Evolutionary conservation across 2,797 vertebrate species (phyloP).

Genomic region (Amphiprion clarkii): DNA sequence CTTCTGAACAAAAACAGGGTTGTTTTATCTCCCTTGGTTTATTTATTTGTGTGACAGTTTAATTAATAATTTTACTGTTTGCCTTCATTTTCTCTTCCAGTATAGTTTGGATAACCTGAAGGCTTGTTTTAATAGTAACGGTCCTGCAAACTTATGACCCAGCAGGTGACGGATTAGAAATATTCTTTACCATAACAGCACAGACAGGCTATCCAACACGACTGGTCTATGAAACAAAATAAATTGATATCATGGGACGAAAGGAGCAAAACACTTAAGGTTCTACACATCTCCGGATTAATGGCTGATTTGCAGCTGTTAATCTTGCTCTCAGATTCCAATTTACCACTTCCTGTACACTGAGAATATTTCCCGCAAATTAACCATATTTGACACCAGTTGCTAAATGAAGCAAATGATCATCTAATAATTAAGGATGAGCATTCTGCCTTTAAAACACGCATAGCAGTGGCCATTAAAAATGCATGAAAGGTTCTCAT

Average conservation of each 20-base stretch:
- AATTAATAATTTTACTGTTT: neutral
- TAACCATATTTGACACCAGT: constrained; percentile 34
- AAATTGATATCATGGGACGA: neutral
- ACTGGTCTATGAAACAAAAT: neutral
- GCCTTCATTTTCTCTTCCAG: neutral
- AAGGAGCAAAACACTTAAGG: neutral
- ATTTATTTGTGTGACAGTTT: too few species aligned
- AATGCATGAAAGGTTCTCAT: constrained; percentile 4
- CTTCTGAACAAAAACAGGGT: too few species aligned
- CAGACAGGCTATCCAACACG: neutral
- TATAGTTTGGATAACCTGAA: neutral
- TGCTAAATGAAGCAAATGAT: constrained; percentile 41
- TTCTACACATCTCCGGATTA: neutral
- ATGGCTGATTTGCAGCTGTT: constrained; percentile 16
- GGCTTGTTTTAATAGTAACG: too few species aligned
- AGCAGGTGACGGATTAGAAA: neutral
- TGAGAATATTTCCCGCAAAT: constrained; percentile 17
- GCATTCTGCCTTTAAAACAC: constrained; percentile 3
- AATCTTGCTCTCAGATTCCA: constrained; percentile 29
- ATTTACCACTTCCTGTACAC: constrained; percentile 29
- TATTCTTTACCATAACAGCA: neutral
- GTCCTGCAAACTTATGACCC: too few species aligned
- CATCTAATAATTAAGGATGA: constrained; percentile 19
- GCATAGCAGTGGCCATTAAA: constrained; percentile 21
- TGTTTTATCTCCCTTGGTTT: too few species aligned